phyloP scores from a whole-genome alignment of 2,797 vertebrate genomes.

The Discoglossus pictus region DNA sequence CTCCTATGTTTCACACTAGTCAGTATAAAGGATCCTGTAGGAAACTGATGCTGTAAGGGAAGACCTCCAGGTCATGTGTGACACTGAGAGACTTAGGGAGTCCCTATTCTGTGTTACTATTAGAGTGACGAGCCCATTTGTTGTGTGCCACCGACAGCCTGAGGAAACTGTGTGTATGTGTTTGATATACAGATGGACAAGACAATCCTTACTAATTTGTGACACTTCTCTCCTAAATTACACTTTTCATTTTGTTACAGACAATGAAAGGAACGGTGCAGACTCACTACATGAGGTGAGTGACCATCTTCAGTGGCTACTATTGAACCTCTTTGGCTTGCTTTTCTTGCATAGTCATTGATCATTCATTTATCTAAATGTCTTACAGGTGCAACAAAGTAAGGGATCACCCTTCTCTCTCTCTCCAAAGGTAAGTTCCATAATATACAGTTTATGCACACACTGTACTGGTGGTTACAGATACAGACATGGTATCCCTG shows the following conservation, averaged over 20 bases:
- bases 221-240: no score
- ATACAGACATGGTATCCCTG: no score
- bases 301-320: constrained; percentile 19
- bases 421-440: constrained; percentile 65
- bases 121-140: not conserved
- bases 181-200: no score
- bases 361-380: constrained; percentile 8
- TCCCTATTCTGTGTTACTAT: not conserved
- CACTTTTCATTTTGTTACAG: constrained; percentile 66
- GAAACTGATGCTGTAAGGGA: no score
- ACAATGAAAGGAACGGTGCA: constrained; percentile 86
- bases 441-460: no score
- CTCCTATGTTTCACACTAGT: no score
- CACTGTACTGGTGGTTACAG: no score
- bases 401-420: constrained; percentile 82
- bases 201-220: no score
- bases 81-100: constrained; percentile 1
- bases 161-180: constrained; percentile 8
- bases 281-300: constrained; percentile 88
- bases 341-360: not conserved
- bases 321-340: not conserved
- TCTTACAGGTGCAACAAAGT: constrained; percentile 78
- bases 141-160: not conserved
- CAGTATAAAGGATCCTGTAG: no score
- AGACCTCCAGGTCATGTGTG: not conserved